A percentile compares a stretch with the other conserved stretches of the same genome.
Conservation (phyloP, 2,113 vertebrate genomes). For the rat (Rattus norvegicus) region DNA sequence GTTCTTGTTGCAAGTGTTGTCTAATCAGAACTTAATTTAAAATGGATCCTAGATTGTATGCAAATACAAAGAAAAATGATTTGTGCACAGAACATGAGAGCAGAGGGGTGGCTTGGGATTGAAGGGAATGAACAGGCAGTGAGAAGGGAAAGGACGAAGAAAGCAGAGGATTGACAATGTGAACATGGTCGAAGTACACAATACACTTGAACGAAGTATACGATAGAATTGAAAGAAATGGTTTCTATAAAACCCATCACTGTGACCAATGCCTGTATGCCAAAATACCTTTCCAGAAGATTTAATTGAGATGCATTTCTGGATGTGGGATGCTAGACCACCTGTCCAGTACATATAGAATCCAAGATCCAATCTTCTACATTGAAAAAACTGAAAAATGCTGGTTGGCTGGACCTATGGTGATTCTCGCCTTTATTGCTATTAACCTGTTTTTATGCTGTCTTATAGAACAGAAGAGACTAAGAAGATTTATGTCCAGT, state of each 20-base stretch:
- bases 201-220: background rate
- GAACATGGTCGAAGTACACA: background rate
- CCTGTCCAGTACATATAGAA: background rate
- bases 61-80: background rate
- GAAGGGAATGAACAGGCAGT: background rate
- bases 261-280: background rate
- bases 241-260: background rate
- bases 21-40: slow-evolving; percentile 24
- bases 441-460: background rate
- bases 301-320: background rate
- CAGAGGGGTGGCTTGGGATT: background rate
- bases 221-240: no score
- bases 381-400: background rate
- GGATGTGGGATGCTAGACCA: background rate
- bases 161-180: no score
- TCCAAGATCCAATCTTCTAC: background rate
- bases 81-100: background rate
- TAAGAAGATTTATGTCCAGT: background rate
- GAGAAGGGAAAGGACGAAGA: background rate
- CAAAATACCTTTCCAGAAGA: background rate
- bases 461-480: background rate
- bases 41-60: background rate
- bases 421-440: background rate
- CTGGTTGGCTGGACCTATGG: background rate
- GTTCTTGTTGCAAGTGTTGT: background rate